Evolutionary conservation across 2,113 vertebrate genomes (phyloP).

Genomic region (Mirounga angustirostris): DNA sequence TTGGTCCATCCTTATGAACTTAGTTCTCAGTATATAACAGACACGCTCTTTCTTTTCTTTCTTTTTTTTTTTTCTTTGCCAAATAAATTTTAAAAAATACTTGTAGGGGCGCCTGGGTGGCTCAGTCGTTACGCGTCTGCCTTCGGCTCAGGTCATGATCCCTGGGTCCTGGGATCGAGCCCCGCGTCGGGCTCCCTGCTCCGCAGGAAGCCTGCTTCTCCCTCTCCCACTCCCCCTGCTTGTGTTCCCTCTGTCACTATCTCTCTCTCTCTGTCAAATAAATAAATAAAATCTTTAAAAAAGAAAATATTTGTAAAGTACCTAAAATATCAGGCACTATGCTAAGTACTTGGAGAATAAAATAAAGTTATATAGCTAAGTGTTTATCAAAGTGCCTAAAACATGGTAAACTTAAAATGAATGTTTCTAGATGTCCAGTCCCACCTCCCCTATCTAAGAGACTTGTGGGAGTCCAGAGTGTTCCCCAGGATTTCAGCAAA

Average conservation of each 20-base stretch:
- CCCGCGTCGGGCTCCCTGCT: no score
- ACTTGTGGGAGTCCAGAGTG: background rate
- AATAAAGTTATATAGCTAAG: background rate
- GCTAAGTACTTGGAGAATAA: background rate
- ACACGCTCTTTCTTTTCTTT: background rate
- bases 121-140: no score
- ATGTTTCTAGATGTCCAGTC: background rate
- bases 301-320: slow-evolving; percentile 12
- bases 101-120: background rate
- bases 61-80: background rate
- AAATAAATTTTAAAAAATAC: slow-evolving; percentile 11
- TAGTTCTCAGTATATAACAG: background rate
- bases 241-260: no score
- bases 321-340: background rate
- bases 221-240: no score
- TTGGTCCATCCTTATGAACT: background rate
- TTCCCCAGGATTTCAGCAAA: background rate
- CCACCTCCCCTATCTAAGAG: background rate
- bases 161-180: no score
- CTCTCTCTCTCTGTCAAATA: no score
- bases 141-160: no score
- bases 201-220: no score
- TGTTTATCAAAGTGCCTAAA: background rate
- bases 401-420: background rate
- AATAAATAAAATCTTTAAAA: no score